Evolutionary conservation across 2,797 vertebrate species (phyloP).

Genomic region (Enoplosus armatus): DNA sequence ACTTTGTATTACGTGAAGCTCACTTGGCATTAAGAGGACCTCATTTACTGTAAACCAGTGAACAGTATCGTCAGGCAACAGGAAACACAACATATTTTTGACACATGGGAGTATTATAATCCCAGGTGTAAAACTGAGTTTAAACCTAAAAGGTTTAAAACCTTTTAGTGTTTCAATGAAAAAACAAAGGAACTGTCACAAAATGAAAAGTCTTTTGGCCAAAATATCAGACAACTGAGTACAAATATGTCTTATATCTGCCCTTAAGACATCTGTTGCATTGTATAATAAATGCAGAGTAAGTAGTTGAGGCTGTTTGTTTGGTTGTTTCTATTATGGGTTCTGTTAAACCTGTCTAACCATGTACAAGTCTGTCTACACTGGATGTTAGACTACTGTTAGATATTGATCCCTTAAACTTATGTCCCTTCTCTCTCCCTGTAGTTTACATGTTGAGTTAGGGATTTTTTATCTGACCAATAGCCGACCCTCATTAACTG

Average conservation of each 20-base stretch:
- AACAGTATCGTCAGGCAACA: not conserved
- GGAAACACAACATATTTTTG: not conserved
- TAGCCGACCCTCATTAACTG: too few relatives aligned
- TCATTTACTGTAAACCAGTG: not conserved
- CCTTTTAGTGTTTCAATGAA: not conserved
- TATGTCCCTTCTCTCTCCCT: not conserved
- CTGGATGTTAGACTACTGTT: not conserved
- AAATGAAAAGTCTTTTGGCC: too few relatives aligned
- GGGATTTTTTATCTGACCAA: too few relatives aligned
- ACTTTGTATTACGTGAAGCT: not conserved
- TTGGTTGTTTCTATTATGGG: not conserved
- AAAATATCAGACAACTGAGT: not conserved
- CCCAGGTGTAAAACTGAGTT: not conserved
- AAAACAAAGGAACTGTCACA: not conserved
- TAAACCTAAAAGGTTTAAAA: not conserved
- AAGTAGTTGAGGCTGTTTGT: not conserved
- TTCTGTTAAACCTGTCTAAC: not conserved
- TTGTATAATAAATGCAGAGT: not conserved
- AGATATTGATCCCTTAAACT: not conserved
- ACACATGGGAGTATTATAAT: fast-evolving
- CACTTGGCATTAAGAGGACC: not conserved
- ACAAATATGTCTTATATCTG: too few relatives aligned
- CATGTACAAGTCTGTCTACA: too few relatives aligned
- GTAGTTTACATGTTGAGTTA: not conserved
- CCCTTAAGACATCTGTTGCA: too few relatives aligned